Conservation (phyloP, 2,888 invertebrate genomes). For the Luffia ferchaultella region DNA sequence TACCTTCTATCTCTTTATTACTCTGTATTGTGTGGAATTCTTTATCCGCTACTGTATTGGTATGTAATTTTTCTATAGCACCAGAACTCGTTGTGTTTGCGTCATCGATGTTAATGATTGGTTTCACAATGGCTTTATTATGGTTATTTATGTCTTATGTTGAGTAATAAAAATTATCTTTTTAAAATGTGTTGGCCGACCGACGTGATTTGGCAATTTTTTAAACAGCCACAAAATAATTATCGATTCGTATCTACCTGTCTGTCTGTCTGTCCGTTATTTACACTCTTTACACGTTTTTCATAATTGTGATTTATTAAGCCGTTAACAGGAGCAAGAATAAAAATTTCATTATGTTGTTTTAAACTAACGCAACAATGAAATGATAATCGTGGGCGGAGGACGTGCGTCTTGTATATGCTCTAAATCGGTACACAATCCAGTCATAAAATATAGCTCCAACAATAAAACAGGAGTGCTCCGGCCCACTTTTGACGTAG, state of each 20-base stretch:
- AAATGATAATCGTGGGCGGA: neutral
- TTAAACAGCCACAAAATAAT: too few species aligned
- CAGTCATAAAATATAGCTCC: constrained; percentile 63
- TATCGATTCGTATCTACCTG: too few species aligned
- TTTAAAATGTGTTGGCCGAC: too few species aligned
- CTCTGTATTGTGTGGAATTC: neutral
- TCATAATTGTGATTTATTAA: too few species aligned
- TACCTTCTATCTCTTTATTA: neutral
- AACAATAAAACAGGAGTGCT: constrained; percentile 65
- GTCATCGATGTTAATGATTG: constrained; percentile 65
- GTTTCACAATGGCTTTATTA: constrained; percentile 56
- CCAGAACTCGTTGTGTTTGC: constrained; percentile 47
- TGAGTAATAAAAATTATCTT: constrained; percentile 5
- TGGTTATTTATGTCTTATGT: constrained; percentile 33
- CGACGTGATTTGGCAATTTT: too few species aligned
- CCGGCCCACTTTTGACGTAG: constrained; percentile 5
- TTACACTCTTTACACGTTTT: too few species aligned
- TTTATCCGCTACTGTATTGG: neutral
- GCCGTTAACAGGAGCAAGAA: neutral
- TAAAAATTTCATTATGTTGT: neutral
- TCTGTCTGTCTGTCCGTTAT: too few species aligned
- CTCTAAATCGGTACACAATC: constrained; percentile 62
- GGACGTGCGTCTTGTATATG: constrained; percentile 15
- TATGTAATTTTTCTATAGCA: neutral
- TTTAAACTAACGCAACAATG: neutral